Evolutionary conservation across 2,797 vertebrate species (phyloP).

Genomic region (Phalanger gymnotis): DNA sequence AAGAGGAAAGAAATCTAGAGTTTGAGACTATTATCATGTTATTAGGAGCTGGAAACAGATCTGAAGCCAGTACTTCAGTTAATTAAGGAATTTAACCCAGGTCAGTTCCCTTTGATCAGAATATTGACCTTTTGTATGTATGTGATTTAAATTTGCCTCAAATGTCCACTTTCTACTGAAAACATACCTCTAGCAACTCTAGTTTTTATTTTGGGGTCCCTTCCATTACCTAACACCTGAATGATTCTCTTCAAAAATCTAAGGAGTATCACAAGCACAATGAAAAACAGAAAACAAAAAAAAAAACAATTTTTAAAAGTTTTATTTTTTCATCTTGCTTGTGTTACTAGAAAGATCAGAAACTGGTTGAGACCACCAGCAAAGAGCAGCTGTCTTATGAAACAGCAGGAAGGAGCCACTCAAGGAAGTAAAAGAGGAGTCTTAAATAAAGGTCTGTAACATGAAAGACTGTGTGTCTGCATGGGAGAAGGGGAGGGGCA

Average conservation of each 20-base stretch:
- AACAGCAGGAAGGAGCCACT: slow-evolving; percentile 64
- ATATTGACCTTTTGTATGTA: background rate
- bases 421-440: slow-evolving; percentile 40
- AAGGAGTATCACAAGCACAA: background rate
- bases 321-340: slow-evolving; percentile 8
- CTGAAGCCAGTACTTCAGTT: background rate
- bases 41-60: slow-evolving; percentile 32
- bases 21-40: slow-evolving; percentile 15
- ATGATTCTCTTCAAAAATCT: background rate
- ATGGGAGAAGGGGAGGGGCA: slow-evolving; percentile 28
- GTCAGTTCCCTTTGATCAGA: slow-evolving; percentile 15
- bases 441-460: slow-evolving; percentile 16
- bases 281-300: background rate
- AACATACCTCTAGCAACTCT: background rate
- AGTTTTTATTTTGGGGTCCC: background rate
- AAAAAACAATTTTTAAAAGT: background rate
- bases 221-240: background rate
- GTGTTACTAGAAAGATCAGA: slow-evolving; percentile 16
- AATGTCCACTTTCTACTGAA: slow-evolving; percentile 23
- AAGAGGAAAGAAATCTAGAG: slow-evolving; percentile 35
- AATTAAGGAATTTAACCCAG: slow-evolving; percentile 27
- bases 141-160: background rate
- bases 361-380: slow-evolving; percentile 65
- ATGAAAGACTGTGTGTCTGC: slow-evolving; percentile 41
- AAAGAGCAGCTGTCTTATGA: slow-evolving; percentile 65